Conservation (phyloP, 2,113 vertebrate genomes). For the Vimba vimba region DNA sequence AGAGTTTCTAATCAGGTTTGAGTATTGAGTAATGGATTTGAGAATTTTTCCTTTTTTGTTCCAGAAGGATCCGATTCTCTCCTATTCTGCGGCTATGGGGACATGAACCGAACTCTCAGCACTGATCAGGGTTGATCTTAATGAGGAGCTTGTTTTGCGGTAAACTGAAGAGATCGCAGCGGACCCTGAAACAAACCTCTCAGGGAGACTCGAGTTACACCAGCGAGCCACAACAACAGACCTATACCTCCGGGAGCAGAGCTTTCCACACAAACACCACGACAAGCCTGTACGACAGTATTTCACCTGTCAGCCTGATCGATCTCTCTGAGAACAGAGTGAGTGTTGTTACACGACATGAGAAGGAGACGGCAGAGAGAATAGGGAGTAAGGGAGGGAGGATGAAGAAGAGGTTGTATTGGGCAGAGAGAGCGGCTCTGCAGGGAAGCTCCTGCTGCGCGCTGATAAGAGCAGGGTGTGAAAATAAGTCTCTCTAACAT, state of each 20-base stretch:
- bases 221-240: conserved; percentile 51
- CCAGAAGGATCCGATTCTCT: background rate
- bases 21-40: background rate
- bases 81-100: background rate
- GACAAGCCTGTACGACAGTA: background rate
- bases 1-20: background rate
- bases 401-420: conserved; percentile 18
- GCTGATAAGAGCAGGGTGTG: conserved; percentile 79
- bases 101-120: background rate
- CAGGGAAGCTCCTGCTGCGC: conserved; percentile 74
- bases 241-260: conserved; percentile 9
- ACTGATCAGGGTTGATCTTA: conserved; percentile 19
- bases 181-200: conserved; percentile 30
- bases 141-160: conserved; percentile 29
- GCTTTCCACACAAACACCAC: background rate
- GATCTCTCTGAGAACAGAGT: background rate
- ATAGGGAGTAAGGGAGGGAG: conserved; percentile 9
- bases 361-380: conserved; percentile 1
- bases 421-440: conserved; percentile 69
- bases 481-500: conserved; percentile 64
- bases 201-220: conserved; percentile 66
- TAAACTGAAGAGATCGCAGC: conserved; percentile 11
- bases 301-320: conserved; percentile 26
- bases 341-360: conserved; percentile 15
- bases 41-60: background rate